A percentile compares a stretch with the other conserved stretches of the same genome.
Conservation (phyloP, 2,113 vertebrate genomes). For the Stegastes partitus region DNA sequence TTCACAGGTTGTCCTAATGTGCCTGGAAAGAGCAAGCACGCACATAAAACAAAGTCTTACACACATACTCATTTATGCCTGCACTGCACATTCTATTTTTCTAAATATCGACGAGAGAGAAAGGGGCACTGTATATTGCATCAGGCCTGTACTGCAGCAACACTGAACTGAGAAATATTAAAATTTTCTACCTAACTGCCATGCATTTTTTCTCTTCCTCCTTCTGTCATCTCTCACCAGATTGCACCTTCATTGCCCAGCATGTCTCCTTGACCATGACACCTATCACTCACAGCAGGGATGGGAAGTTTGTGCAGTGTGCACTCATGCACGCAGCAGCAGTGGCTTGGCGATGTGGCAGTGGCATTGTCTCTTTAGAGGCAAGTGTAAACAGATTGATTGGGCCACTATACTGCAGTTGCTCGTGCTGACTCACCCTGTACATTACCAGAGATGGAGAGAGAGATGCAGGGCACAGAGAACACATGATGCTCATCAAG, state of each 20-base stretch:
- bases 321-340: slow-evolving; percentile 17
- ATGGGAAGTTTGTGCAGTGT: slow-evolving; percentile 22
- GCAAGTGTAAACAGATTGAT: slow-evolving; percentile 69
- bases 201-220: slow-evolving; percentile 1
- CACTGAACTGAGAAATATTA: slow-evolving; percentile 10
- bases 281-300: slow-evolving; percentile 49
- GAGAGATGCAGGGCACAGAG: slow-evolving; percentile 42
- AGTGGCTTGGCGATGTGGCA: slow-evolving; percentile 26
- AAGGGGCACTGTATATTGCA: slow-evolving; percentile 20
- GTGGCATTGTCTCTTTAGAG: slow-evolving; percentile 54
- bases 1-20: neutral
- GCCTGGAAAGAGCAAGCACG: neutral
- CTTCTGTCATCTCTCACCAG: slow-evolving; percentile 25
- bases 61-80: neutral
- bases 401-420: slow-evolving; percentile 61
- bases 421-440: slow-evolving; percentile 81
- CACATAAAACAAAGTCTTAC: neutral
- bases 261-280: slow-evolving; percentile 46
- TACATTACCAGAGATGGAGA: slow-evolving; percentile 55
- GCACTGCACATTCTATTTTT: neutral
- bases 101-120: slow-evolving; percentile 14
- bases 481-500: slow-evolving; percentile 35
- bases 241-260: slow-evolving; percentile 38
- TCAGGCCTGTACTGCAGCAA: slow-evolving; percentile 18
- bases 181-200: slow-evolving; percentile 4